Conservation (phyloP, 2,113 vertebrate species). For the cat (Felis catus) region DNA sequence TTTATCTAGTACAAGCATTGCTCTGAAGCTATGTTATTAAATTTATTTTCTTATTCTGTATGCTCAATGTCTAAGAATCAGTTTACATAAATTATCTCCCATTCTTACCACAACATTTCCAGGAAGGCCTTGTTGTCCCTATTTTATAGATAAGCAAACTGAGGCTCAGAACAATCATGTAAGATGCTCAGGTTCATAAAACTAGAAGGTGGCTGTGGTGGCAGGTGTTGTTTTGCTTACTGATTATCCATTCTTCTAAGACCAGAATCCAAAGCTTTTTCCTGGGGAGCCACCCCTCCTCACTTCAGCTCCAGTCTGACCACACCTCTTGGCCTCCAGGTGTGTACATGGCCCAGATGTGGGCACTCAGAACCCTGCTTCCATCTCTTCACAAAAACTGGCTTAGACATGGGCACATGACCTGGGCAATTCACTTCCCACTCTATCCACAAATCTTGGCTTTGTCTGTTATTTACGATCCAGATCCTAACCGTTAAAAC, state of each 20-base stretch:
- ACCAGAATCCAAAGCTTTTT: background rate
- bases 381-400: background rate
- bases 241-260: background rate
- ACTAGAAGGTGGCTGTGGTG: background rate
- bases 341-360: background rate
- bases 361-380: background rate
- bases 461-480: background rate
- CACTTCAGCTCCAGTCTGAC: background rate
- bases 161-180: background rate
- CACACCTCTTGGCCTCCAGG: background rate
- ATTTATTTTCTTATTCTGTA: background rate
- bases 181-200: background rate
- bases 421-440: background rate
- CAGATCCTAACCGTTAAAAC: background rate
- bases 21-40: background rate
- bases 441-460: background rate
- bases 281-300: background rate
- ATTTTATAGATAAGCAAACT: background rate
- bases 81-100: background rate
- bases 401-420: background rate
- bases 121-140: background rate
- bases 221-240: background rate
- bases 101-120: background rate
- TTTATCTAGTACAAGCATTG: background rate
- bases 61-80: background rate